A percentile compares a stretch with the other conserved stretches of the same genome.
phyloP scores from a whole-genome alignment of 2,797 vertebrate genomes.

The Lepus oiostolus region DNA sequence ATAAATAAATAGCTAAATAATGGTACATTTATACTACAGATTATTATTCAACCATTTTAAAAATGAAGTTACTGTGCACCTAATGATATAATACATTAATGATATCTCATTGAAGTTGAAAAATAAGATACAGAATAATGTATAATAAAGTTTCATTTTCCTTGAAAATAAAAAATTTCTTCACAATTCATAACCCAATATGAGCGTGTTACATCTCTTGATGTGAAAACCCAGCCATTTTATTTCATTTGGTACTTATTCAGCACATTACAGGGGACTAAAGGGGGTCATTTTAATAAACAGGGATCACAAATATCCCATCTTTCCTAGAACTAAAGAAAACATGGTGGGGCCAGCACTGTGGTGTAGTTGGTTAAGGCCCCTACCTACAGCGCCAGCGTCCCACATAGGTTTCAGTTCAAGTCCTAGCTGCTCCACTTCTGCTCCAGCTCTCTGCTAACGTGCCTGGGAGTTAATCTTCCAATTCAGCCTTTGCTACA shows the following conservation, averaged over 20 bases:
- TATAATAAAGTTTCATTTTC: neutral
- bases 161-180: conserved; percentile 2
- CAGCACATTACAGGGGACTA: too few species aligned
- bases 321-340: neutral
- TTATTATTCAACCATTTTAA: neutral
- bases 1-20: neutral
- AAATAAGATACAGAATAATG: neutral
- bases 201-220: neutral
- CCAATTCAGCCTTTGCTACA: too few species aligned
- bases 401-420: too few species aligned
- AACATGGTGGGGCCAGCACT: neutral
- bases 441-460: too few species aligned
- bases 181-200: neutral
- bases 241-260: neutral
- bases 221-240: neutral
- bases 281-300: neutral
- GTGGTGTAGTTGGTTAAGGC: too few species aligned
- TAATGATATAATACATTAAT: neutral
- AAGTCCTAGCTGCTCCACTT: too few species aligned
- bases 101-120: neutral
- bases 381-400: too few species aligned
- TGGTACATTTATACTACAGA: neutral
- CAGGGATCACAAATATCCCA: neutral
- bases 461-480: too few species aligned
- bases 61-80: neutral